phyloP scores from a whole-genome alignment of 2,113 vertebrate species.

The Podarcis cretensis region DNA sequence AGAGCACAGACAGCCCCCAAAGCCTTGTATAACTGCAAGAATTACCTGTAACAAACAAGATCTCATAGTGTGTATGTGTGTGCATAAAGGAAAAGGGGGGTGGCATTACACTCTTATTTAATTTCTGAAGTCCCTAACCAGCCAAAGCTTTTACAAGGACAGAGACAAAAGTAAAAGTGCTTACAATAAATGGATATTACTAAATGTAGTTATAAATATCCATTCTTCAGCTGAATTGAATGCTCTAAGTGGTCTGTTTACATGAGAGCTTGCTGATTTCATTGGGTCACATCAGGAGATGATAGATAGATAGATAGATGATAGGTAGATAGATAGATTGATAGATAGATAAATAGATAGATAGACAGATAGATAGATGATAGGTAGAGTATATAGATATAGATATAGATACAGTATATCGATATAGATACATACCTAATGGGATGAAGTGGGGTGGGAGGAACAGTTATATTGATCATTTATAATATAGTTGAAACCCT shows the following conservation, averaged over 20 bases:
- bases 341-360: no score
- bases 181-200: not conserved
- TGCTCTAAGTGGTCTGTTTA: not conserved
- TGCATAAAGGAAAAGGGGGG: not conserved
- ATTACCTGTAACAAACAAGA: slow-evolving; percentile 9
- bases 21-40: not conserved
- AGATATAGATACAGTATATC: no score
- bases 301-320: no score
- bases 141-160: slow-evolving; percentile 4
- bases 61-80: not conserved
- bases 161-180: not conserved
- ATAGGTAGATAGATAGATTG: no score
- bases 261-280: not conserved
- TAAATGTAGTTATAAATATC: not conserved
- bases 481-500: not conserved
- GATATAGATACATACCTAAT: no score
- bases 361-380: no score
- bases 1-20: not conserved
- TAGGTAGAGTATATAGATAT: no score
- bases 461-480: not conserved
- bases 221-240: not conserved
- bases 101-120: not conserved
- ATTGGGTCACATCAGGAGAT: no score
- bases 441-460: no score
- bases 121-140: not conserved